phyloP scores from a whole-genome alignment of 2,113 vertebrate species.

The Podiceps cristatus region DNA sequence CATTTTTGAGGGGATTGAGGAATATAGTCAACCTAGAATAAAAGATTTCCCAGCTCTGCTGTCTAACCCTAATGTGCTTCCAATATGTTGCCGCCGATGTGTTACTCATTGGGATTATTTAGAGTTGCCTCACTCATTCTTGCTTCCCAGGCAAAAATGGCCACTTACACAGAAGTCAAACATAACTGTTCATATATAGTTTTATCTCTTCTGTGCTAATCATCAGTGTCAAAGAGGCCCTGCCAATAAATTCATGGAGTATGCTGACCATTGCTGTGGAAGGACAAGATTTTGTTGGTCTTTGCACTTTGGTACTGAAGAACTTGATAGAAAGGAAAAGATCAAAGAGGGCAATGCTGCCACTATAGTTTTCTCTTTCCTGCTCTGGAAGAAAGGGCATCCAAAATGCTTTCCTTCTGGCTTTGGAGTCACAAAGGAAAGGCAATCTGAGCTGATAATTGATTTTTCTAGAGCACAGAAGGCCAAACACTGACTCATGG shows the following conservation, averaged over 20 bases:
- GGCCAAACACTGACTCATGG: conserved; percentile 30
- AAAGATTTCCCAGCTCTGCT: not conserved
- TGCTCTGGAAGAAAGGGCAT: not conserved
- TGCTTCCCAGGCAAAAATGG: not conserved
- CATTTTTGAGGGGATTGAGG: not conserved
- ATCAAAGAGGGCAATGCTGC: not conserved
- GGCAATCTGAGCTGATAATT: not conserved
- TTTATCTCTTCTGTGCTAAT: not conserved
- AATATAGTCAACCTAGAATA: not conserved
- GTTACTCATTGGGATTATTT: not conserved
- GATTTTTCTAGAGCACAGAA: conserved; percentile 1
- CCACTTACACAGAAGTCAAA: not conserved
- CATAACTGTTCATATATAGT: not conserved
- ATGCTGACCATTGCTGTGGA: not conserved
- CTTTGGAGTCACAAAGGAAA: not conserved
- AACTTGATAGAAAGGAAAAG: not conserved
- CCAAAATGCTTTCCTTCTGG: not conserved
- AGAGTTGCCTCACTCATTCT: not conserved
- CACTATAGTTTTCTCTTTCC: not conserved
- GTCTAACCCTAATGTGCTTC: not conserved
- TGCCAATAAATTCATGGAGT: not conserved
- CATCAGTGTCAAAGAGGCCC: not conserved
- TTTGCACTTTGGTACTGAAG: not conserved
- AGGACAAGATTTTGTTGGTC: not conserved
- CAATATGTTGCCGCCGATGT: not conserved